These are phyloP conservation scores for Numida meleagris DNA, from an alignment of 2,113 vertebrate genomes.

Conservation along the genomic window DNA sequence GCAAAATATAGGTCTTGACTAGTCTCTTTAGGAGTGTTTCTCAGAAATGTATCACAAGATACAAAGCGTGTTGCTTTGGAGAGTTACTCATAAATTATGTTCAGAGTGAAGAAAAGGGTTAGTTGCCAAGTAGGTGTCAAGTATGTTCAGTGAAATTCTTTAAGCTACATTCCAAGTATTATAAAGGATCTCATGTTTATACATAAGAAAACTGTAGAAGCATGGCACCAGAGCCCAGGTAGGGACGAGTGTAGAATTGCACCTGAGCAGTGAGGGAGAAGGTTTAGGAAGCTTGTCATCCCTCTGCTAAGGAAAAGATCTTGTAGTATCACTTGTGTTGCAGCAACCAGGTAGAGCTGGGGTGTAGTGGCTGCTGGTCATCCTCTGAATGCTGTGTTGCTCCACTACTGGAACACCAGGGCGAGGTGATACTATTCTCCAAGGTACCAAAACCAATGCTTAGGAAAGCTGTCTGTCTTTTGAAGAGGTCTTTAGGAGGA, in stretches of 20 bases:
- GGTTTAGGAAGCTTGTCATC: not conserved
- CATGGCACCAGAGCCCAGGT: not conserved
- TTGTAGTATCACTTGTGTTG: not conserved
- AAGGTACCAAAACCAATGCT: not conserved
- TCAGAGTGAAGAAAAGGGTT: not conserved
- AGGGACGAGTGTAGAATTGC: not conserved
- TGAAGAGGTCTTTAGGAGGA: not conserved
- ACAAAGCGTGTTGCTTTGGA: not conserved
- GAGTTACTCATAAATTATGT: not conserved
- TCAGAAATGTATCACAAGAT: not conserved
- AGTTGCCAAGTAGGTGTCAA: not conserved
- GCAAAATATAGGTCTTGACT: not conserved
- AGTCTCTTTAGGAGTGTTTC: not conserved
- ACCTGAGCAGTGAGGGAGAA: not conserved
- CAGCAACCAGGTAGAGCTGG: not conserved
- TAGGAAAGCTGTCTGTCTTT: not conserved
- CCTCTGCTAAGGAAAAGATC: not conserved
- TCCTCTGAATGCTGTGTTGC: accelerated
- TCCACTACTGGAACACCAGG: not conserved
- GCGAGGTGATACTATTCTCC: not conserved
- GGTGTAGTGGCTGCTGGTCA: not conserved
- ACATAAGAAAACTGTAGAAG: not conserved
- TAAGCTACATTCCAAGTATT: not conserved
- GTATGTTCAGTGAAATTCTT: not conserved
- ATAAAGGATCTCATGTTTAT: not conserved